A percentile compares a stretch with the other conserved stretches of the same genome.
These are phyloP conservation scores for Noctua pronuba DNA, from an alignment of 2,888 invertebrate species.

Conservation along the genomic window DNA sequence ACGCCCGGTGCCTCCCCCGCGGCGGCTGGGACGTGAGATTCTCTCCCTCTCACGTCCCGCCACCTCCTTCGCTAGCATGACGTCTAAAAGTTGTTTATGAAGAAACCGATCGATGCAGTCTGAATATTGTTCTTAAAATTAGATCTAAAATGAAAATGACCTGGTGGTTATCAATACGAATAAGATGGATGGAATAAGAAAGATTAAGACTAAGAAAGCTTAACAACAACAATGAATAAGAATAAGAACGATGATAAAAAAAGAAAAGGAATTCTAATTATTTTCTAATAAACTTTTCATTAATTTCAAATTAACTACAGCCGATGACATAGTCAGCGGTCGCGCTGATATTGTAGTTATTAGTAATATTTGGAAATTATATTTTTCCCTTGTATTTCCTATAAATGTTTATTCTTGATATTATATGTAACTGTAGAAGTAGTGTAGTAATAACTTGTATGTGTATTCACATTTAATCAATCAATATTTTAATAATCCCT, in stretches of 20 bases:
- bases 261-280: no score
- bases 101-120: background rate
- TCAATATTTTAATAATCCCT: background rate
- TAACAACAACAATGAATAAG: background rate
- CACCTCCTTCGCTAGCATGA: no score
- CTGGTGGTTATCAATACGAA: background rate
- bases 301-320: background rate
- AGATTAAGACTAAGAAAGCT: background rate
- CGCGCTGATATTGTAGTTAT: background rate
- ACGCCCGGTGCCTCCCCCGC: no score
- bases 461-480: background rate
- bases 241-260: background rate
- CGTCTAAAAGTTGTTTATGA: background rate
- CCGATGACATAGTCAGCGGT: background rate
- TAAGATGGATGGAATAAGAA: background rate
- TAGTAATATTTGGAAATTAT: background rate
- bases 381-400: background rate
- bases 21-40: no score
- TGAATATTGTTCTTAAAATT: background rate
- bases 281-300: no score
- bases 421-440: background rate
- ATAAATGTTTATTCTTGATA: slow-evolving; percentile 23
- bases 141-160: no score
- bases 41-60: no score
- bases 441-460: background rate